Conservation (phyloP, 2,113 vertebrate genomes). For the Epinephelus fuscoguttatus region DNA sequence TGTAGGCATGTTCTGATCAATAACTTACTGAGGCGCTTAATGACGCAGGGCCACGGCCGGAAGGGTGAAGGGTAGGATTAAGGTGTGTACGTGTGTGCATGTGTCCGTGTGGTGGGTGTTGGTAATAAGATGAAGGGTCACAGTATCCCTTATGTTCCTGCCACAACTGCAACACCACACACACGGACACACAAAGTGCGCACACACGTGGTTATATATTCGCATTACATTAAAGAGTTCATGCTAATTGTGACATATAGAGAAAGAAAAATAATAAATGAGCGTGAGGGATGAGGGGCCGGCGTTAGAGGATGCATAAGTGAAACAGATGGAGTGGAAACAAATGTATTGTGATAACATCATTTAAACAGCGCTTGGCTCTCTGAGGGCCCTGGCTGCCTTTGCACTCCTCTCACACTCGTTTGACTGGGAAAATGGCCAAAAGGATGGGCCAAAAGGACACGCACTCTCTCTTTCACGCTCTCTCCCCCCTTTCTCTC, state of each 20-base stretch:
- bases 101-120: background rate
- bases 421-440: constrained; percentile 80
- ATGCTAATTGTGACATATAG: constrained; percentile 17
- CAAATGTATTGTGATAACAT: constrained; percentile 76
- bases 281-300: constrained; percentile 21
- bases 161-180: background rate
- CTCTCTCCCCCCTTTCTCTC: background rate
- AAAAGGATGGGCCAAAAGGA: constrained; percentile 72
- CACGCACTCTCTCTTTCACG: constrained; percentile 25
- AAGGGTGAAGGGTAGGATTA: background rate
- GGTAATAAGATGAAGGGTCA: background rate
- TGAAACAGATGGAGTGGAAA: constrained; percentile 69
- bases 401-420: constrained; percentile 63
- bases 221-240: background rate
- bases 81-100: background rate
- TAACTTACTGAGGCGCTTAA: constrained; percentile 44
- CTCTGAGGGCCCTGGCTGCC: constrained; percentile 56
- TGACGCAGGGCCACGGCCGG: constrained; percentile 2
- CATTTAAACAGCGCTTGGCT: constrained; percentile 69
- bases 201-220: background rate
- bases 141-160: background rate
- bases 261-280: constrained; percentile 1
- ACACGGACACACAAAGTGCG: background rate
- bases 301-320: constrained; percentile 39
- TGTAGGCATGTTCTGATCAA: constrained; percentile 49